Evolutionary conservation across 2,888 invertebrate genomes (phyloP).

Genomic region (Agonopterix arenella): DNA sequence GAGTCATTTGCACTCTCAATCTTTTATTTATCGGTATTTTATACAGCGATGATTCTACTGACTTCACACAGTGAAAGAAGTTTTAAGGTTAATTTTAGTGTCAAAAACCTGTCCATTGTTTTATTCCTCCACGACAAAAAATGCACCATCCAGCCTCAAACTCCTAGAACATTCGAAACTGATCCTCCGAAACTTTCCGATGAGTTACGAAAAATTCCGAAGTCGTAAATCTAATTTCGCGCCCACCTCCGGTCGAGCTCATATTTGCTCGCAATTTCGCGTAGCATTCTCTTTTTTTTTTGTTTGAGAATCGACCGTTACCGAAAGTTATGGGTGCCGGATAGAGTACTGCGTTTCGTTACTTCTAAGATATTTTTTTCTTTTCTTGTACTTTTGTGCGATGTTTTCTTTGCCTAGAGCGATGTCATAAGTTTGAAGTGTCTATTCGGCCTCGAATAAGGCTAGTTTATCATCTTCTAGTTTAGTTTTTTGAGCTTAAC

Average conservation of each 20-base stretch:
- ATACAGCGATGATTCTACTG: no score
- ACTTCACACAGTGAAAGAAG: no score
- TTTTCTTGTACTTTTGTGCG: neutral
- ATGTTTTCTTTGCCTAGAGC: no score
- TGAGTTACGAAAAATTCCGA: slow-evolving; percentile 66
- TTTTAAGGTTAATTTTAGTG: no score
- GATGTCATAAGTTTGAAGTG: no score
- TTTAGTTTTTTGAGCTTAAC: no score
- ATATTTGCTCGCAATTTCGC: slow-evolving; percentile 44
- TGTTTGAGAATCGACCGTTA: slow-evolving; percentile 40
- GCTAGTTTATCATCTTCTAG: no score
- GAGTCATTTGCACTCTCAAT: no score
- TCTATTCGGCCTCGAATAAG: no score
- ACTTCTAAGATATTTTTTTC: slow-evolving; percentile 8
- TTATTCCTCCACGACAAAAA: no score
- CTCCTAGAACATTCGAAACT: slow-evolving; percentile 41
- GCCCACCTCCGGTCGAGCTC: slow-evolving; percentile 41
- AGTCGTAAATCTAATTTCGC: slow-evolving; percentile 71
- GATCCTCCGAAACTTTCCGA: slow-evolving; percentile 51
- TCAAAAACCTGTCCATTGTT: no score
- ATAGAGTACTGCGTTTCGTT: slow-evolving; percentile 11
- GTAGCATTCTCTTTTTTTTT: slow-evolving; percentile 32
- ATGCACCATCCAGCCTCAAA: neutral
- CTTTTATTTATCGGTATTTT: no score
- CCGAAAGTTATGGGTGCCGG: slow-evolving; percentile 32